Evolutionary conservation across 2,113 vertebrate genomes (phyloP), one percentile per base, ranked within the genome.

Genomic region (Alexandromys fortis): DNA sequence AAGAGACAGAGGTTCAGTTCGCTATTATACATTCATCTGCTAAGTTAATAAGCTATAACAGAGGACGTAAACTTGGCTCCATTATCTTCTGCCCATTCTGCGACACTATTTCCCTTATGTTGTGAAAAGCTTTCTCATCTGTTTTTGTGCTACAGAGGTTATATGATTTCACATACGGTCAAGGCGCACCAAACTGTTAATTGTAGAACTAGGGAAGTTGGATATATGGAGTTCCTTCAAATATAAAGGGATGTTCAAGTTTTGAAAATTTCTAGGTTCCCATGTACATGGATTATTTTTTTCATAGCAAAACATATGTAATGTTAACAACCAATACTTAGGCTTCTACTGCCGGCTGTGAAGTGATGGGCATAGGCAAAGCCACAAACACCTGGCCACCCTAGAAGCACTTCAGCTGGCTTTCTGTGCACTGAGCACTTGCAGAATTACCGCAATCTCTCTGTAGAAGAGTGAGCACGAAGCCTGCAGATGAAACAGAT

Each of bases 41-140:
- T 45, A 72, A 78, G 28, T 75, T 47, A 90, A 86, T 83, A 82
- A 90, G 35, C 76, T 49, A 45, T 45, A 89, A 86, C 42, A 52
- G 19, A 89, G 79, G 5, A 19, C 26, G 55, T 75, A 33, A 16
- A 61, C n/a, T 91, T 22, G 45, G 9, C 42, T 77, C 93, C 28
- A 67, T 90, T 52, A 42, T 83, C 6, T 63, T 17, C 45, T 28
- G 2, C 76, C 55, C 52, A 91, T 58, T 90, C 22, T 85, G 7
- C 19, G 10, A 16, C 63, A 58, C 26, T 47, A 55, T 76, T 86
- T 94, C 79, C 7, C 33, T 85, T 49, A 67, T 28, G 26, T 61
- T 94, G 14, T n/a, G 72, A 95, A 96, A 90, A 22, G 88, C 24
- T 65, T 81, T 90, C 45, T 92, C 77, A 55, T 88, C 28, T 77